phyloP scores from a whole-genome alignment of 2,888 invertebrate species.

The Ectemnius cavifrons region DNA sequence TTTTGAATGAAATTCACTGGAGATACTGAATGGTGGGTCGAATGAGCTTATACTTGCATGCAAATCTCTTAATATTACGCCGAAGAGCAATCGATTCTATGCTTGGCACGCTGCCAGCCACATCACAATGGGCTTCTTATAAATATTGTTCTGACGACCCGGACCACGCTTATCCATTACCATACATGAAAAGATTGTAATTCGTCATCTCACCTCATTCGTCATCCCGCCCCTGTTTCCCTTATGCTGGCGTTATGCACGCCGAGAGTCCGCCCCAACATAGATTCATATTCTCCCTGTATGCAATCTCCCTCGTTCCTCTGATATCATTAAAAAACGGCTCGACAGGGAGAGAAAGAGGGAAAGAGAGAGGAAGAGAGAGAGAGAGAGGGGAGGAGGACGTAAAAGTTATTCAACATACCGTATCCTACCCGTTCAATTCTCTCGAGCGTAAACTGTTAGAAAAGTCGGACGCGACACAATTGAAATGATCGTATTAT shows the following conservation, averaged over 20 bases:
- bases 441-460: too few species aligned
- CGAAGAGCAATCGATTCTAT: conserved; percentile 15
- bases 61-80: background rate
- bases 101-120: conserved; percentile 22
- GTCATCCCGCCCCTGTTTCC: conserved; percentile 51
- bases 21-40: background rate
- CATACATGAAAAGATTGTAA: conserved; percentile 50
- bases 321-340: conserved; percentile 1
- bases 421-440: too few species aligned
- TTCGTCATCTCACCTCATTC: conserved; percentile 55
- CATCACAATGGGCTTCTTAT: conserved; percentile 23
- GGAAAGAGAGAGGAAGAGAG: background rate
- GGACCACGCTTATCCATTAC: conserved; percentile 40
- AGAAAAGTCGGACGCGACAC: too few species aligned
- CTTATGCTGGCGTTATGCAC: conserved; percentile 33
- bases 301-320: conserved; percentile 10
- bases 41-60: background rate
- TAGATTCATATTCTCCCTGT: conserved; percentile 30
- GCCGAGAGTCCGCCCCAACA: conserved; percentile 14
- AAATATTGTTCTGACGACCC: conserved; percentile 42
- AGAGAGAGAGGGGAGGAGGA: too few species aligned
- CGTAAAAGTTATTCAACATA: too few species aligned
- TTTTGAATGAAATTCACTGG: background rate
- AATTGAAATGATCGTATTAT: too few species aligned
- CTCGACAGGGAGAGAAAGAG: background rate